Percentiles rank a stretch among this genome's conserved stretches.
These are phyloP conservation scores for Diachasma alloeum DNA, from an alignment of 1,140 invertebrate genomes.

Conservation along the genomic window DNA sequence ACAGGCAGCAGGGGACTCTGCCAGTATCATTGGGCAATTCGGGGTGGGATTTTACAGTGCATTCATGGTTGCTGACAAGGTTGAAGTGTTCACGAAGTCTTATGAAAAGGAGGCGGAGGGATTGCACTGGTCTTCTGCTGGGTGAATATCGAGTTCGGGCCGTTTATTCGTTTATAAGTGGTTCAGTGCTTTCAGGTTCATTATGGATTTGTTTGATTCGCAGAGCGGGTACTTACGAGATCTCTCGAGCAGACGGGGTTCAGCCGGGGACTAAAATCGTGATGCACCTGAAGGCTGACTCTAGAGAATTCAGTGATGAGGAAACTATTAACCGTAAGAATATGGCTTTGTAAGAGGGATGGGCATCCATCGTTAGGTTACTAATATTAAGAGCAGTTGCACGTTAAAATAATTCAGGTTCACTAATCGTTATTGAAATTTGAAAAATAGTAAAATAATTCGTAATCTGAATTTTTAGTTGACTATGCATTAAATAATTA, in stretches of 20 bases:
- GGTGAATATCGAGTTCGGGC: constrained; percentile 69
- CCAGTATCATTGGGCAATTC: constrained; percentile 97
- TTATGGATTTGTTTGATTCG: constrained; percentile 33
- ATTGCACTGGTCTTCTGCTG: constrained; percentile 89
- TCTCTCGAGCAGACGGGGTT: constrained; percentile 84
- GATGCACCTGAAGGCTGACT: constrained; percentile 86
- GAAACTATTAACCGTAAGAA: constrained; percentile 77
- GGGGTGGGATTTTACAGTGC: constrained; percentile 98
- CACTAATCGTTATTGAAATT: too few species aligned
- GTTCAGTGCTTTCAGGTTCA: too few species aligned
- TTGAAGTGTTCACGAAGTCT: constrained; percentile 86
- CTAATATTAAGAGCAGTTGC: too few species aligned
- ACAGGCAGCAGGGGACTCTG: constrained; percentile 68
- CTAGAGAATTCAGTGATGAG: constrained; percentile 89
- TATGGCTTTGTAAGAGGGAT: neutral
- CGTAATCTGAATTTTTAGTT: too few species aligned
- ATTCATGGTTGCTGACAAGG: constrained; percentile 96
- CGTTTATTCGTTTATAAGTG: too few species aligned
- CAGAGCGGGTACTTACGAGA: constrained; percentile 88
- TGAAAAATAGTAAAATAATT: too few species aligned
- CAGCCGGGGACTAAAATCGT: constrained; percentile 93
- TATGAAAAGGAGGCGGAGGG: constrained; percentile 72
- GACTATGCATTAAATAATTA: too few species aligned
- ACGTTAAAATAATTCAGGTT: too few species aligned
- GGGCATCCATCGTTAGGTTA: too few species aligned